Base-by-base conservation (phyloP, 2,888 invertebrate genomes). In the Orthosia incerta region DNA sequence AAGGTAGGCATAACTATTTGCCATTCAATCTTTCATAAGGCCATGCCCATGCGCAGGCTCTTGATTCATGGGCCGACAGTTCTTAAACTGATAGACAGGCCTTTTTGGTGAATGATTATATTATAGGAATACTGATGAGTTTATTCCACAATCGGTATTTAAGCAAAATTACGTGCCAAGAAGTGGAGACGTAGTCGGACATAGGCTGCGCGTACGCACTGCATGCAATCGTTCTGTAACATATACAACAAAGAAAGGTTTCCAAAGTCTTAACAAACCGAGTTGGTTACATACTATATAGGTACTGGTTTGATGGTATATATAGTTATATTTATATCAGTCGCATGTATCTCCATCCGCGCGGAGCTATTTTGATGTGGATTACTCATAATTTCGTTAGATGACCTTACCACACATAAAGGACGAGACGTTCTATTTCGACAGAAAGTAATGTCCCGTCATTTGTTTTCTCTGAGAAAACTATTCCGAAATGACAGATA, bases 401-500 rank as follows among this genome's bases (percentile, higher is more conserved):
- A 61, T 73, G 87, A 88, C 86, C 91, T 91, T 89, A 79, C 76
- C 46, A 70, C 79, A 79, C 71, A 66, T 74, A 85, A 89, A 90
- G 87, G 87, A 91, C 88, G 86, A 72, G 84, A 87, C 84, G 80
- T 86, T 88, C 87, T 89, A 89, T 89, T 90, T 86, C 79, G 88
- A 89, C 90, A 85, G 86, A 89, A 88, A 89, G 85, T 91, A 91
- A 91, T 91, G 90, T 83, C 73, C 76, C 77, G 80, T 87, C 89
- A 89, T 91, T 90, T 90, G 89, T 90, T 90, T 89, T 88, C 86
- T 83, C 85, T 82, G 84, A 79, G 83, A 83, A 90, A 92, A 91
- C 91, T 91, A 91, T 91, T 91, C 88, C 81, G 82, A 87, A 91
- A 91, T 89, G 92, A 92, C 90, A 91, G 88, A 91, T 91, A 90